Conservation (phyloP, 2,113 vertebrate species). For the Gymnogyps californianus region DNA sequence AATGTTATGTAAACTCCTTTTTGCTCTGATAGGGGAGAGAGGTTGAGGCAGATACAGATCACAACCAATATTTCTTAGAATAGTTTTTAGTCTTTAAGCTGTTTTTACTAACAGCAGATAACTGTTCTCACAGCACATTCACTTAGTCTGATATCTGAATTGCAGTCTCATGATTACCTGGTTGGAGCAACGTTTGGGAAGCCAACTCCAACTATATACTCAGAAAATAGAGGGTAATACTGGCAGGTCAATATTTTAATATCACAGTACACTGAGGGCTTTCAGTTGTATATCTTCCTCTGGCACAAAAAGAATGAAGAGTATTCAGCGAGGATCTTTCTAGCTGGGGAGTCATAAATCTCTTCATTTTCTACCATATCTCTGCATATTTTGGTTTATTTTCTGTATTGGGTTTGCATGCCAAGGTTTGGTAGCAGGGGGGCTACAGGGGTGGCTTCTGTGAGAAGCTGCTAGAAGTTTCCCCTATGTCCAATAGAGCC, state of each 20-base stretch:
- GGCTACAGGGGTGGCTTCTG: too few species aligned
- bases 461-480: too few species aligned
- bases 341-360: neutral
- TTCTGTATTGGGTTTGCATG: too few species aligned
- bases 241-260: neutral
- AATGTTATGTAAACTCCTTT: neutral
- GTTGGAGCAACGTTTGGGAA: neutral
- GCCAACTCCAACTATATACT: neutral
- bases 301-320: neutral
- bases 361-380: neutral
- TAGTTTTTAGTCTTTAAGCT: neutral
- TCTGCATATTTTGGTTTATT: neutral
- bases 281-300: neutral
- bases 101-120: neutral
- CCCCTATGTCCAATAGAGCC: too few species aligned
- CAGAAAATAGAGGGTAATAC: neutral
- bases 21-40: neutral
- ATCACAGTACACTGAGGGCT: neutral
- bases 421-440: too few species aligned
- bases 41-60: neutral
- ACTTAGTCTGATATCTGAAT: neutral
- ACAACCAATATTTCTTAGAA: neutral
- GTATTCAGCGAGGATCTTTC: neutral
- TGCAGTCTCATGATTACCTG: accelerated
- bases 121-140: neutral